Conservation (phyloP, 2,113 vertebrate genomes). For the Candoia aspera region DNA sequence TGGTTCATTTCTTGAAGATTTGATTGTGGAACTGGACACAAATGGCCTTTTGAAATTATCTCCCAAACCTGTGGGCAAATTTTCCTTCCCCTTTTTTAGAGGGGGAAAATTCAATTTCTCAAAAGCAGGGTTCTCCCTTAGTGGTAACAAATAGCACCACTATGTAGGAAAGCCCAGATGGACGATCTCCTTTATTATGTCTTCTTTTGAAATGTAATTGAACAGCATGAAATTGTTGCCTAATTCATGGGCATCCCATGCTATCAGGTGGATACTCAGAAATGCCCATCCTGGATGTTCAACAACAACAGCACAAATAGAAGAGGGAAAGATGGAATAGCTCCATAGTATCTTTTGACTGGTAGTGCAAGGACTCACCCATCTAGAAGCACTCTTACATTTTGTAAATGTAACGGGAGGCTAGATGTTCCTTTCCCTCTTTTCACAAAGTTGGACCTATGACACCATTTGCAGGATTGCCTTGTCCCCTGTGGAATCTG, state of each 20-base stretch:
- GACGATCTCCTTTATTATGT: background rate
- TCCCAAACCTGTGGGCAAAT: background rate
- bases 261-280: background rate
- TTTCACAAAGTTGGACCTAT: background rate
- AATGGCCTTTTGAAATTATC: background rate
- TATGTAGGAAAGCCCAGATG: background rate
- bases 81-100: background rate
- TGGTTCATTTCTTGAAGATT: background rate
- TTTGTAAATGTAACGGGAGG: background rate
- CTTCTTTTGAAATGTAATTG: background rate
- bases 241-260: background rate
- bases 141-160: background rate
- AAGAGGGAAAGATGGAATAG: background rate
- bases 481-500: background rate
- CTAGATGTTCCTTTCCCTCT: background rate
- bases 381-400: background rate
- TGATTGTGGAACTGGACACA: background rate
- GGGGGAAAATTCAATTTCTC: background rate
- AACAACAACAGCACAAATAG: background rate
- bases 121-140: background rate
- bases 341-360: background rate
- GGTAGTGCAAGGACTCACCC: background rate
- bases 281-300: background rate
- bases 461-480: background rate
- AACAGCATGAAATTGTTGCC: background rate